These are phyloP conservation scores for Triplophysa rosa DNA, from an alignment of 2,113 vertebrate genomes.

Conservation along the genomic window DNA sequence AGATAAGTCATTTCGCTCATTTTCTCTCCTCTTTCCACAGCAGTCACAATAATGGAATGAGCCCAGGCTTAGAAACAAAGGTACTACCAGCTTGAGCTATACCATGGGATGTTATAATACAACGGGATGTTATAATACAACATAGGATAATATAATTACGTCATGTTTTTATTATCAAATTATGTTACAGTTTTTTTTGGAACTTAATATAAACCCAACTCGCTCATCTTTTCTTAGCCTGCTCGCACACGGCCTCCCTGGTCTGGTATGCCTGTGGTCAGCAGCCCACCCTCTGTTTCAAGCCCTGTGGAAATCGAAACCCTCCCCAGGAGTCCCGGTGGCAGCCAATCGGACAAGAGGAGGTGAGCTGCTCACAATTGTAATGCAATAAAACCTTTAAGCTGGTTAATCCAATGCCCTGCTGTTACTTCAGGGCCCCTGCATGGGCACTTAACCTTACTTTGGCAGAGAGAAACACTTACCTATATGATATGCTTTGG, in stretches of 20 bases:
- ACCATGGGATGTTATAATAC: not conserved
- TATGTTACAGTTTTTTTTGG: no score
- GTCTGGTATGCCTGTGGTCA: conserved; percentile 66
- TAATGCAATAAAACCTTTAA: conserved; percentile 61
- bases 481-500: not conserved
- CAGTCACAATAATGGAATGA: conserved; percentile 70
- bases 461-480: not conserved
- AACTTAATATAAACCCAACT: not conserved
- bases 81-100: conserved; percentile 54
- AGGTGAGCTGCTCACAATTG: conserved; percentile 73
- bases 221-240: conserved; percentile 45
- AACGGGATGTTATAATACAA: no score
- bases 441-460: not conserved
- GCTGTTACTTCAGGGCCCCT: conserved; percentile 40
- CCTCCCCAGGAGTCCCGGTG: conserved; percentile 81
- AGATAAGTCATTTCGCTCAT: not conserved
- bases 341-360: conserved; percentile 78
- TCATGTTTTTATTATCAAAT: no score
- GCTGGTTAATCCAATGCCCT: conserved; percentile 57
- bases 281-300: conserved; percentile 68
- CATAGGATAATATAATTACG: not conserved
- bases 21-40: conserved; percentile 69
- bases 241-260: conserved; percentile 57
- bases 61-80: conserved; percentile 75
- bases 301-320: conserved; percentile 84